Evolutionary conservation across 2,113 vertebrate genomes (phyloP), one percentile per base, ranked within the genome.

Genomic region (Aphyosemion australe): DNA sequence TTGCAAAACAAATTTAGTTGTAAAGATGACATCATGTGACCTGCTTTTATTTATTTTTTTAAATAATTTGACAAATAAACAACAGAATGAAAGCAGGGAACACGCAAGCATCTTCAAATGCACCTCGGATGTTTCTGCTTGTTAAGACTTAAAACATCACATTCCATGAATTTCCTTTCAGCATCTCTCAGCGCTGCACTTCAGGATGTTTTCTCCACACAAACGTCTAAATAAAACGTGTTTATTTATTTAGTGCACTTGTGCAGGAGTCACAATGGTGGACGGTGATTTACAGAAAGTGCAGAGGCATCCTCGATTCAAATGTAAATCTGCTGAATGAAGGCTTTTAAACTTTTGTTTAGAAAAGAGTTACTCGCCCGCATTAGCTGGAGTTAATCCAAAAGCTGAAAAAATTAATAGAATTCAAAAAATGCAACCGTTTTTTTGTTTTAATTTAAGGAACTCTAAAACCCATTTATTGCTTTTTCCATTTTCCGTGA

Each of bases 261-360:
- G 14, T 62, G 59, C 12, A 19, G 19, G 21, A 15, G 64, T 58
- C 53, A 63, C 61, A 77, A 65, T 39, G 50, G 72, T 68, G 67
- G 57, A 67, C 65, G 0, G 8, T 50, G 64, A 76, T 69, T 78
- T 78, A 62, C 49, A 69, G 75, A 75, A 65, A 75, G 61, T n/a
- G 61, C 66, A 52, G 58, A 72, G 66, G 26, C 65, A 65, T 78
- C 58, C 14, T 19, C 52, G 31, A 82, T 84, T 87, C 70, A 85
- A 73, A 88, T 87, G 86, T 69, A 78, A 84, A 88, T 84, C 42
- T 53, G 51, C 69, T 69, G 69, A 82, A 79, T 52, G 67, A 21
- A 74, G 60, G 70, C 67, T 79, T 84, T 82, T 72, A 76, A 56
- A 72, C 47, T 53, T 80, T 79, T 74, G 56, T 80, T 83, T 70